Evolutionary conservation across 2,113 vertebrate species (phyloP).

Genomic region (Tamias sibiricus): DNA sequence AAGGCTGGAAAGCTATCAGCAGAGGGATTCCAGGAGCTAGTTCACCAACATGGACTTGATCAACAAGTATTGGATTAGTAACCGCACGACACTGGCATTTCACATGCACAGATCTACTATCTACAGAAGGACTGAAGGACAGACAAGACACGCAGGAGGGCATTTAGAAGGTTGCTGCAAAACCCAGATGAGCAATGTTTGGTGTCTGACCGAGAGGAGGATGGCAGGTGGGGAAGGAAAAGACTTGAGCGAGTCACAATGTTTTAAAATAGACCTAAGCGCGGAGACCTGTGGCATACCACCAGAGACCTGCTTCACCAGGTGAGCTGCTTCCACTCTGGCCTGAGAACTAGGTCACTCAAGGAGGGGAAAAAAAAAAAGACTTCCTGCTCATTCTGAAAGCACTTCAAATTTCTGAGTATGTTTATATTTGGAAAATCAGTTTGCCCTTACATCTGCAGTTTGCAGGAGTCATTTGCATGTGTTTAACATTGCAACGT

Average conservation of each 20-base stretch:
- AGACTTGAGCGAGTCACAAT: neutral
- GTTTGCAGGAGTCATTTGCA: slow-evolving; percentile 15
- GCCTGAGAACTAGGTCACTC: neutral
- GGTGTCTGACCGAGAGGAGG: neutral
- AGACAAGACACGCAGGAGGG: neutral
- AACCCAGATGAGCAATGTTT: neutral
- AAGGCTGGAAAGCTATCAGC: neutral
- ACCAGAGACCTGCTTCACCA: neutral
- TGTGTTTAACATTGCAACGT: neutral
- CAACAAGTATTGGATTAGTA: neutral
- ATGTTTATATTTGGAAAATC: slow-evolving; percentile 9
- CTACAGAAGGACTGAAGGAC: neutral
- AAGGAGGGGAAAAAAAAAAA: neutral
- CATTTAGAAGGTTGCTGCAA: neutral
- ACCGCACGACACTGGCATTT: neutral
- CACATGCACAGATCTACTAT: neutral
- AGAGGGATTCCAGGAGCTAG: neutral
- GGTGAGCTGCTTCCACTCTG: neutral
- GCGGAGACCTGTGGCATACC: neutral
- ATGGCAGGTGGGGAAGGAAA: neutral
- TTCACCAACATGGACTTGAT: neutral
- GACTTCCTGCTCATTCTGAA: neutral
- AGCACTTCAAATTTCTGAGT: slow-evolving; percentile 6
- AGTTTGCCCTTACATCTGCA: neutral
- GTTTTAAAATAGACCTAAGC: neutral